Evolutionary conservation across 1,140 invertebrate genomes (phyloP).

Genomic region (Drosophila triauraria): DNA sequence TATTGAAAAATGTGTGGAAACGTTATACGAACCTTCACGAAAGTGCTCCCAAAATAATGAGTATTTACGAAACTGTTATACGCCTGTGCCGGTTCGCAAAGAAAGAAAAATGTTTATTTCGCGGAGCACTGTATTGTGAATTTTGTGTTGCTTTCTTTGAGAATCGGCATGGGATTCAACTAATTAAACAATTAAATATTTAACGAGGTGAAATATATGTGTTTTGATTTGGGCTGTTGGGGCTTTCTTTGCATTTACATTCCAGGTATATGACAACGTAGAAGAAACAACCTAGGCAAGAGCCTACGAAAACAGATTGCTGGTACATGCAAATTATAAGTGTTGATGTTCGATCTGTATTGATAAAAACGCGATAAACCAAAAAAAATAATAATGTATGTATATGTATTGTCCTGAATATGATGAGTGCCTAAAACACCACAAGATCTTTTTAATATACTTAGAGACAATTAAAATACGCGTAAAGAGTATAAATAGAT

Average conservation of each 20-base stretch:
- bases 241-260: neutral
- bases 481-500: no score
- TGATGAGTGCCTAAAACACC: no score
- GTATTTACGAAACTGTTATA: conserved; percentile 40
- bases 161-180: conserved; percentile 18
- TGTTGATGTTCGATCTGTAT: no score
- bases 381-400: no score
- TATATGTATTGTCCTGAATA: no score
- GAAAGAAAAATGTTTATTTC: conserved; percentile 27
- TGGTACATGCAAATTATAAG: no score
- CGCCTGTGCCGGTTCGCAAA: conserved; percentile 44
- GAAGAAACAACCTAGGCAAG: no score
- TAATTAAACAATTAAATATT: conserved; percentile 5
- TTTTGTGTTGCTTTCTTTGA: conserved; percentile 25
- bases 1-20: conserved; percentile 49
- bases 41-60: conserved; percentile 14
- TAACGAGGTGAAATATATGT: neutral
- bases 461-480: no score
- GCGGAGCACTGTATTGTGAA: neutral
- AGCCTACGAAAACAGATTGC: no score
- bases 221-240: conserved; percentile 1
- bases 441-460: no score
- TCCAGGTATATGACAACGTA: neutral
- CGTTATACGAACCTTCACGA: conserved; percentile 63
- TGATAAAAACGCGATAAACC: no score